A percentile compares a stretch with the other conserved stretches of the same genome.
These are phyloP conservation scores for Heliangelus exortis DNA, from an alignment of 2,797 vertebrate species.

Conservation along the genomic window DNA sequence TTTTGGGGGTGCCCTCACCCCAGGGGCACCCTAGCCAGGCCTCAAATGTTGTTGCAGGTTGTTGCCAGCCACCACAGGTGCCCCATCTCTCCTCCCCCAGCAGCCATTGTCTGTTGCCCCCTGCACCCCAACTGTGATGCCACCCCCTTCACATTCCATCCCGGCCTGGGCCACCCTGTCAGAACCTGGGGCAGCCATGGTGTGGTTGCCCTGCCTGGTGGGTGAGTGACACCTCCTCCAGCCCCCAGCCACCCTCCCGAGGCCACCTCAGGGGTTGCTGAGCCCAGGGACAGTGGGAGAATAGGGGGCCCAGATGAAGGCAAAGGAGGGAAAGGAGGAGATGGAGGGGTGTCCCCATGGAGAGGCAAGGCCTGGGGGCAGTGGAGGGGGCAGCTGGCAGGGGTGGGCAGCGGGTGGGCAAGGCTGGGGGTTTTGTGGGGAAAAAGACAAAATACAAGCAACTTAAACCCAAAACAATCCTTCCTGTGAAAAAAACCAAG, in stretches of 20 bases:
- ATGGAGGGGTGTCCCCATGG: background rate
- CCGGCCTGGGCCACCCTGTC: background rate
- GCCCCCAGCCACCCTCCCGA: background rate
- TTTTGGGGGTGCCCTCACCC: background rate
- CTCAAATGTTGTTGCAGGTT: background rate
- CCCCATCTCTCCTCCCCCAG: too few species aligned
- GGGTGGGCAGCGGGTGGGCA: accelerated
- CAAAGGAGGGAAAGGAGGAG: background rate
- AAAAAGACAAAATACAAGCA: background rate
- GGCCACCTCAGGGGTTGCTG: too few species aligned
- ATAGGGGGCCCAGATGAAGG: background rate
- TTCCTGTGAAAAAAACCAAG: background rate
- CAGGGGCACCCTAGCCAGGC: background rate
- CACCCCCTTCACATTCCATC: background rate
- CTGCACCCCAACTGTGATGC: too few species aligned
- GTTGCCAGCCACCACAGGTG: background rate
- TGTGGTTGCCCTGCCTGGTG: background rate
- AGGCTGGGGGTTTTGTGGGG: background rate
- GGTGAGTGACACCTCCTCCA: background rate
- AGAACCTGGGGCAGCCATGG: background rate
- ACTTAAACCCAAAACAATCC: background rate
- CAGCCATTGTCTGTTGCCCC: too few species aligned
- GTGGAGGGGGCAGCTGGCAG: background rate
- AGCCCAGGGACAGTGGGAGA: background rate
- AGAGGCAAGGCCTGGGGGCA: accelerated